Evolutionary conservation across 2,113 vertebrate genomes (phyloP).

Genomic region (Cavia aperea): DNA sequence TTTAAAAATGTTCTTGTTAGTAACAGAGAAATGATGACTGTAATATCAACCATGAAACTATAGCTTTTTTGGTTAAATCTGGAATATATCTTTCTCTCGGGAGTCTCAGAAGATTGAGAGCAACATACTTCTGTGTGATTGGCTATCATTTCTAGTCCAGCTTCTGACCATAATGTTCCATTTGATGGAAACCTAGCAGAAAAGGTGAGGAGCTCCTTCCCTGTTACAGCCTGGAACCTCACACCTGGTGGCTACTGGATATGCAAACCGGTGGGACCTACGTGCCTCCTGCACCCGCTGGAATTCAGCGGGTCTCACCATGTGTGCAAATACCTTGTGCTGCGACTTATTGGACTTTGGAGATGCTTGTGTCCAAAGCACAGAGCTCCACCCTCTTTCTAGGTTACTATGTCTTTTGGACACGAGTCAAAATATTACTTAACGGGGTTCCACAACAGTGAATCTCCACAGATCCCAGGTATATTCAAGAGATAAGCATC

Average conservation of each 20-base stretch:
- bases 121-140: not conserved
- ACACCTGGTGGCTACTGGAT: not conserved
- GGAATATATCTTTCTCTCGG: not conserved
- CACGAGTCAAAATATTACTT: not conserved
- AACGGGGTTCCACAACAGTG: not conserved
- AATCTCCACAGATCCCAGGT: not conserved
- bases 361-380: not conserved
- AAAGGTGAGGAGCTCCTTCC: no score
- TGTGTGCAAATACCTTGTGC: not conserved
- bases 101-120: not conserved
- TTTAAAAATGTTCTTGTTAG: not conserved
- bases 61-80: not conserved
- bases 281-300: not conserved
- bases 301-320: not conserved
- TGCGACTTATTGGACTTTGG: not conserved
- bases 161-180: not conserved
- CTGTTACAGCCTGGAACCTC: not conserved
- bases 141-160: not conserved
- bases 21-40: not conserved
- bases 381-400: not conserved
- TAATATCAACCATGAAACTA: not conserved
- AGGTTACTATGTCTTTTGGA: not conserved
- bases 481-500: not conserved
- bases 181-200: constrained; percentile 15
- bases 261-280: not conserved